Evolutionary conservation across 2,797 vertebrate species (phyloP), one percentile per base, ranked within the genome.

Genomic region (Chiroxiphia lanceolata): DNA sequence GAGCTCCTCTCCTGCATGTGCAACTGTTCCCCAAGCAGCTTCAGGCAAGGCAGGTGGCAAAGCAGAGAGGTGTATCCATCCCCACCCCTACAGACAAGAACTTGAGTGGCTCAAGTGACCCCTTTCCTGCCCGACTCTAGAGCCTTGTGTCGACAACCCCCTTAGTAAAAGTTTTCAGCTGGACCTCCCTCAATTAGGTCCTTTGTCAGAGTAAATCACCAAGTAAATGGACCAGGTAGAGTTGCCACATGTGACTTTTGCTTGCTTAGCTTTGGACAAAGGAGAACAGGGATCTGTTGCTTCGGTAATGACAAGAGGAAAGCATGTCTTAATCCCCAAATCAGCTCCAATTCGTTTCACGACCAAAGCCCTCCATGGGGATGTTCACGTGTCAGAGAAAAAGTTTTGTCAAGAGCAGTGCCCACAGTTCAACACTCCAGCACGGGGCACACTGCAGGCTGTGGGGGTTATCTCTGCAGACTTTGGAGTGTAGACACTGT

Each of bases 301-400:
- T 96, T 61, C 75, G 53, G 59, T 56, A 91, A 91, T 87, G 91
- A 79, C 86, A 94, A 91, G 19, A 93, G 90, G 76, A 95, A 96
- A 90, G 79, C 50, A 26, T 0, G 2, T 56, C 84, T 72, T 94
- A 94, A 95, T 91, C 86, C 77, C 25, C 76, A 77, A 8, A 90
- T 93, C 80, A 86, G 65, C 85, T 91, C 40, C 33, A 44, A 83
- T 69, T 79, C 26, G 2, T 77, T 89, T 87, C 64, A 67, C 60
- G 13, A 60, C 45, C 2, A 0, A 50, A 79, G 72, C 21, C 53
- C 78, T 87, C 63, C 56, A 3, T 11, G 7, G 54, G 27, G 57
- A 53, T 50, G 59, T 21, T 89, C 93, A 81, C 29, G 25, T 1
- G 53, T 34, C 67, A 87, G 20, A 63, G 12, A 77, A 16, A 23